These are phyloP conservation scores for Drosophila suboccidentalis DNA, from an alignment of 2,888 invertebrate species.

Conservation along the genomic window DNA sequence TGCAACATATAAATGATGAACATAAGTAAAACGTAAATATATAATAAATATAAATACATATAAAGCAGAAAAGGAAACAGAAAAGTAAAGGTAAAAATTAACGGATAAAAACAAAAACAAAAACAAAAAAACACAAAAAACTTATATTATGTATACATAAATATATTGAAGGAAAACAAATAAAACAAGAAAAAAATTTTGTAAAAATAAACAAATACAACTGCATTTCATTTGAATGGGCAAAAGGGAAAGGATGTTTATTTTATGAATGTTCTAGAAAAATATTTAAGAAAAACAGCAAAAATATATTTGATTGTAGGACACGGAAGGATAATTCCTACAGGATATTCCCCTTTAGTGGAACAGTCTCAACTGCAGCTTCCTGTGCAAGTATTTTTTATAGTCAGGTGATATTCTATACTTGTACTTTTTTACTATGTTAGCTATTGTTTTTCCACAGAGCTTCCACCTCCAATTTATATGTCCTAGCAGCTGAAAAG, in stretches of 20 bases:
- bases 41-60: conserved; percentile 23
- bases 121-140: conserved; percentile 32
- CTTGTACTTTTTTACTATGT: neutral
- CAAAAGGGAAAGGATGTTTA: neutral
- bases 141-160: conserved; percentile 81
- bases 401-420: neutral
- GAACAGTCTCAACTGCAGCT: no score
- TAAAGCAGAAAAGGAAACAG: conserved; percentile 31
- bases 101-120: conserved; percentile 40
- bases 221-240: conserved; percentile 33
- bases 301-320: neutral
- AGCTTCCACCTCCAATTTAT: neutral
- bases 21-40: conserved; percentile 69
- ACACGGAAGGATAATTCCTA: neutral
- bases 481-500: conserved; percentile 4
- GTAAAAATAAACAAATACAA: conserved; percentile 66
- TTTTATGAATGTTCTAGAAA: neutral
- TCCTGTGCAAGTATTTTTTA: no score
- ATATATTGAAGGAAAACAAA: conserved; percentile 81
- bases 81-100: conserved; percentile 46
- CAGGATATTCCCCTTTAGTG: no score
- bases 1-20: conserved; percentile 73
- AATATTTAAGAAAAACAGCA: neutral
- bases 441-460: neutral
- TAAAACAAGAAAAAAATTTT: conserved; percentile 79